Conservation (phyloP, 2,888 invertebrate species). For the Cheilosia soror region DNA sequence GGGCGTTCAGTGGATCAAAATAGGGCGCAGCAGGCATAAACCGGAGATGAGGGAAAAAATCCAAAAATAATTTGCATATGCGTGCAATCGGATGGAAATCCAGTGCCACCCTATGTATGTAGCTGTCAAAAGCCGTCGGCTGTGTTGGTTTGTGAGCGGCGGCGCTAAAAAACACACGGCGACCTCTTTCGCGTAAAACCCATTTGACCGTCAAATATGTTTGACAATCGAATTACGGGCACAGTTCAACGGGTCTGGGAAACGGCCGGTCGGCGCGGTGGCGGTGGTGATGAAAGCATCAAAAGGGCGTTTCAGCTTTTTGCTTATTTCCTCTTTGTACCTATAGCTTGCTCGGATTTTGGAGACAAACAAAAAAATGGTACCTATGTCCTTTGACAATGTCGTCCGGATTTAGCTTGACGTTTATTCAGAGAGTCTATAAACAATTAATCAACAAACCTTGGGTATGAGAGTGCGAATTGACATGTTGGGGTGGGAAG, state of each 20-base stretch:
- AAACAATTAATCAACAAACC: slow-evolving; percentile 66
- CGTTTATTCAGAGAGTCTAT: slow-evolving; percentile 28
- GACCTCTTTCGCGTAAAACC: slow-evolving; percentile 79
- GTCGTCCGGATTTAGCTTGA: slow-evolving; percentile 22
- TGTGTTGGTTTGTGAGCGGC: slow-evolving; percentile 26
- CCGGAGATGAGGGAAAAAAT: slow-evolving; percentile 19
- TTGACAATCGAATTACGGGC: slow-evolving; percentile 78
- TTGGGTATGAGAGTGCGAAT: slow-evolving; percentile 3
- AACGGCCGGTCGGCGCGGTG: slow-evolving; percentile 24
- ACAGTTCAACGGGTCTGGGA: slow-evolving; percentile 56
- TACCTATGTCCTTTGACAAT: background rate
- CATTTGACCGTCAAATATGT: slow-evolving; percentile 80
- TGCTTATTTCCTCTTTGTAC: background rate
- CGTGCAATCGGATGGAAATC: slow-evolving; percentile 59
- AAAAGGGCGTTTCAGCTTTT: slow-evolving; percentile 60
- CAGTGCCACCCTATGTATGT: slow-evolving; percentile 50
- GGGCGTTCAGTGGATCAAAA: slow-evolving; percentile 45
- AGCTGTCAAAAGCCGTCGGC: slow-evolving; percentile 38
- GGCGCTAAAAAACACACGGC: slow-evolving; percentile 57
- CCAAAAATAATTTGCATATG: slow-evolving; percentile 73
- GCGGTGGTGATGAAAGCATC: slow-evolving; percentile 55
- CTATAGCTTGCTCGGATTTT: slow-evolving; percentile 1
- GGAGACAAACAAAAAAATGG: background rate
- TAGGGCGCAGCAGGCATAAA: background rate
- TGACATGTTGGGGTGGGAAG: background rate